Evolutionary conservation across 2,113 vertebrate genomes (phyloP), one percentile per base, ranked within the genome.

Genomic region (Tautogolabrus adspersus): DNA sequence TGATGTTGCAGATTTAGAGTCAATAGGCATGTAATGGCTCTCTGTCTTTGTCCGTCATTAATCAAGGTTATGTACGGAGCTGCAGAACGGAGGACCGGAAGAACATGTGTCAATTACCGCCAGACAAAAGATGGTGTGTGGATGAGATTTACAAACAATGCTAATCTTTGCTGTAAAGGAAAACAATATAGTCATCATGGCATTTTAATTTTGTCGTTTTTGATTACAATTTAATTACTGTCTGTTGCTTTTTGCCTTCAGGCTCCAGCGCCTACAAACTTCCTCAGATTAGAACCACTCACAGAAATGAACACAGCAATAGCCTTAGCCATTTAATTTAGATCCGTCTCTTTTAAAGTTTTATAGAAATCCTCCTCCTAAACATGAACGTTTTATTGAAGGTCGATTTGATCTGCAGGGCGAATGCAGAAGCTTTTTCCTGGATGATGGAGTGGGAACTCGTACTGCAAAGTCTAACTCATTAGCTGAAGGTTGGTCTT

Each of bases 11-110:
- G 83, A 89, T 91, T 88, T 83, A 81, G 69, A 89, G 81, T 89
- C 89, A 89, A 87, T 91, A 84, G 66, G 79, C 89, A 89, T 88
- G 86, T 87, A 90, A 90, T 88, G 84, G 88, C 75, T 54, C 84
- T 77, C 79, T 67, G 80, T 85, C 82, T 85, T 81, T 89, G 85
- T 85, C 89, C 66, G 30, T 80, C 87, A 88, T 90, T 88, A 88
- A 89, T 91, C 87, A 88, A 90, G 83, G 90, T 92, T 88, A 88
- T 63, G 70, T 72, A 75, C 70, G 61, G 83, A 79, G 84, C 69
- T 3, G 23, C 72, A 65, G 56, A 21, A 75, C 49, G 42, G 30
- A 72, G 65, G 75, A 78, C 55, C 8, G n/a, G 52, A 73, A 30
- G 67, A 89, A 91, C 90, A 91, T 56, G 75, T 89, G 90, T 89